Evolutionary conservation across 2,797 vertebrate species (phyloP), one percentile per base, ranked within the genome.

Genomic region (Cossypha dichroa): DNA sequence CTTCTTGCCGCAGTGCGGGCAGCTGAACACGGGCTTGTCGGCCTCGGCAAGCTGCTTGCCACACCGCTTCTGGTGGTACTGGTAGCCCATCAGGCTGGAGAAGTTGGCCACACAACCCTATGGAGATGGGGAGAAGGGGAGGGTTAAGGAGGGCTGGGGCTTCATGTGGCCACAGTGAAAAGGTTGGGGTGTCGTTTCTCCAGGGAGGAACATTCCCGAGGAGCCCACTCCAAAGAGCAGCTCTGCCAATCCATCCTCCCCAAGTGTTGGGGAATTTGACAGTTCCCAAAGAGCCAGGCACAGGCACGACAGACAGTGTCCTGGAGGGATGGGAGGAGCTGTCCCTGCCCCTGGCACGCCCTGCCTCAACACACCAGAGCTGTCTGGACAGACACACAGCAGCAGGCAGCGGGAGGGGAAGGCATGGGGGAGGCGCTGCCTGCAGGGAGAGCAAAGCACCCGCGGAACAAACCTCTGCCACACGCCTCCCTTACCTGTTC

Each of bases 21-120:
- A 99, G 90, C 99, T 98, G 97, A 99, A 99, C 94, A 98, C 95
- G 8, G 99, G 98, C 95, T 98, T 99, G 95, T 99, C 99, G 5
- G 98, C 97, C 80, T 99, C 99, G 4, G 98, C 97, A 19, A 98
- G 98, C 59, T 99, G 98, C 94, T 98, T 98, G 83, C 99, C 99
- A 40, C 99, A 99, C 80, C 99, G 99, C 94, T 99, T 99, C 97
- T 99, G 98, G 98, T 99, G 99, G 97, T 99, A 99, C 98, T 99
- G 99, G 98, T 99, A 99, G 75, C 99, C 99, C 99, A 99, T 99
- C 89, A 99, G 98, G 96, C 99, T 99, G 97, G 99, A 98, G 98
- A 99, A 99, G 90, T 99, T 98, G 29, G 99, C 99, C 90, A 98
- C 96, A 19, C 99, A 99, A 55, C 99, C 99, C 99, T 99, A 87